These are phyloP conservation scores for Drosophila equinoxialis DNA, from an alignment of 1,140 invertebrate genomes.

Conservation along the genomic window DNA sequence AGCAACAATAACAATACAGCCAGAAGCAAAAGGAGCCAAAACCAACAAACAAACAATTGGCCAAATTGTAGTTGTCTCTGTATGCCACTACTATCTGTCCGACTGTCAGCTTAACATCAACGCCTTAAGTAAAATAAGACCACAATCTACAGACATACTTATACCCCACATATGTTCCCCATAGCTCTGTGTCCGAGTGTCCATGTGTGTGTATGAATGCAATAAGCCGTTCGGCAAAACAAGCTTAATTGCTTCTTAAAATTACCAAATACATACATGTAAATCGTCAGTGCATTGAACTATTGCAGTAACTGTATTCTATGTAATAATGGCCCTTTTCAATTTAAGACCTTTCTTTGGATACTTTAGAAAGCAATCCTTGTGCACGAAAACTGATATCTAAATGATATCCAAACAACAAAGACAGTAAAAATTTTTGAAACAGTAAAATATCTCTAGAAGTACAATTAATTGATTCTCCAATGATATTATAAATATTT, in stretches of 20 bases:
- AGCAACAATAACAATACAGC: slow-evolving; percentile 21
- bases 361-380: too few relatives aligned
- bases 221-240: background rate
- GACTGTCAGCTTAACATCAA: slow-evolving; percentile 8
- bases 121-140: slow-evolving; percentile 12
- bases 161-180: background rate
- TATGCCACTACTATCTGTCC: background rate
- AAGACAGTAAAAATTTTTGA: too few relatives aligned
- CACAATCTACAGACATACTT: background rate
- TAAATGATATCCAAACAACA: too few relatives aligned
- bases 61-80: slow-evolving; percentile 10
- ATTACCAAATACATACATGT: background rate
- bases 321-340: too few relatives aligned
- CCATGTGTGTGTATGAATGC: background rate
- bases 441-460: too few relatives aligned
- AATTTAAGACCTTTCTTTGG: too few relatives aligned
- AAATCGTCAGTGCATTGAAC: background rate
- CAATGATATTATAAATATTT: too few relatives aligned
- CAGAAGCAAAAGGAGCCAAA: slow-evolving; percentile 1
- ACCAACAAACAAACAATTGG: slow-evolving; percentile 28
- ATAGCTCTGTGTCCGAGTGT: too few relatives aligned
- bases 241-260: slow-evolving; percentile 8
- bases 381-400: too few relatives aligned
- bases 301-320: too few relatives aligned
- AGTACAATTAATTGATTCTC: too few relatives aligned